Evolutionary conservation across 2,888 invertebrate genomes (phyloP).

Genomic region (Portevinia maculata): DNA sequence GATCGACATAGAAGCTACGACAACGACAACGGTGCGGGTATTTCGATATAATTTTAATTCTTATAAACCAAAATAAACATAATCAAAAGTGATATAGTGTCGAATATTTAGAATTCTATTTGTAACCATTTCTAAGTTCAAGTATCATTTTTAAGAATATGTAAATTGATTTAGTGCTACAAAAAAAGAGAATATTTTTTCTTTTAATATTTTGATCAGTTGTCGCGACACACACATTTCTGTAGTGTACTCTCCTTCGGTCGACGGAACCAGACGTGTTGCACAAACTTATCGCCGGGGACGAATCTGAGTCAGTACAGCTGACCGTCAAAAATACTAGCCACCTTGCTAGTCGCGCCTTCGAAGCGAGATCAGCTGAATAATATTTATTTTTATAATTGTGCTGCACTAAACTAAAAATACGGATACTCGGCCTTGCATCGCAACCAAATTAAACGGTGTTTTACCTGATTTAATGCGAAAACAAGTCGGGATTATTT

Average conservation of each 20-base stretch:
- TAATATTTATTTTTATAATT: slow-evolving; percentile 58
- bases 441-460: slow-evolving; percentile 20
- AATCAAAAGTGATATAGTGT: slow-evolving; percentile 5
- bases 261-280: slow-evolving; percentile 48
- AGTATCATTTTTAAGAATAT: slow-evolving; percentile 2
- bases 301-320: slow-evolving; percentile 11
- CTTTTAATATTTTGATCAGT: slow-evolving; percentile 22
- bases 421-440: slow-evolving; percentile 75
- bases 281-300: slow-evolving; percentile 56
- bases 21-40: slow-evolving; percentile 45
- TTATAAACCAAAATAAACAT: not conserved
- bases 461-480: slow-evolving; percentile 52
- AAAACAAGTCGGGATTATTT: slow-evolving; percentile 29
- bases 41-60: slow-evolving; percentile 20
- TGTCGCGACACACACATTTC: slow-evolving; percentile 7
- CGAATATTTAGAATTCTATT: slow-evolving; percentile 2
- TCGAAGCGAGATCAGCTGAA: slow-evolving; percentile 55
- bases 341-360: slow-evolving; percentile 43
- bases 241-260: slow-evolving; percentile 15
- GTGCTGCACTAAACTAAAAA: slow-evolving; percentile 70
- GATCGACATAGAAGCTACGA: slow-evolving; percentile 63
- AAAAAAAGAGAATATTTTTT: slow-evolving; percentile 26
- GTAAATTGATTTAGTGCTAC: not conserved
- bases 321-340: slow-evolving; percentile 59
- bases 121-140: not conserved